Evolutionary conservation across 1,140 invertebrate species (phyloP).

Genomic region (Aethina tumida): DNA sequence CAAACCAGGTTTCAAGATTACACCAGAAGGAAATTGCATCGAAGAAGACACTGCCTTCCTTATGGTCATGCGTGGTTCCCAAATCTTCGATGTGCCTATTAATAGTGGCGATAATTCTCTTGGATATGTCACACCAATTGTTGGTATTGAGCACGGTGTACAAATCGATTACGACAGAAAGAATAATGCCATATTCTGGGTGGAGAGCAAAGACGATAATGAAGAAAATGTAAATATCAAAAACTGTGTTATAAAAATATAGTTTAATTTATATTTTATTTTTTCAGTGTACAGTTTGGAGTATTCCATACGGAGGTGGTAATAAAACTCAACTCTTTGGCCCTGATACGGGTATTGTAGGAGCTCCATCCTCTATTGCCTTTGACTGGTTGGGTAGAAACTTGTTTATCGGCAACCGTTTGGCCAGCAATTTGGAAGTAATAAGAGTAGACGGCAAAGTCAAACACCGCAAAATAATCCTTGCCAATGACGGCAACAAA

Average conservation of each 20-base stretch:
- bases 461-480: conserved; percentile 74
- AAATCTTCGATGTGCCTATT: conserved; percentile 75
- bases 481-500: conserved; percentile 83
- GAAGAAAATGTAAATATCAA: conserved; percentile 56
- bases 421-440: conserved; percentile 87
- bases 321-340: conserved; percentile 79
- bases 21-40: conserved; percentile 60
- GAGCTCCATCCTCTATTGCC: conserved; percentile 82
- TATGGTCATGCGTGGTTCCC: conserved; percentile 82
- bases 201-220: conserved; percentile 63
- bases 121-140: conserved; percentile 76
- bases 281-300: conserved; percentile 74
- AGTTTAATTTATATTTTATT: conserved; percentile 4
- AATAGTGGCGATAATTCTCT: conserved; percentile 63
- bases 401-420: conserved; percentile 85
- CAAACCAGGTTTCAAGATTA: conserved; percentile 71
- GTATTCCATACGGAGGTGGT: conserved; percentile 74
- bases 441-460: conserved; percentile 78
- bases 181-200: conserved; percentile 73
- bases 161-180: conserved; percentile 88
- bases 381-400: conserved; percentile 96
- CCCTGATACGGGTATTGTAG: conserved; percentile 72
- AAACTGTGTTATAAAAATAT: conserved; percentile 5
- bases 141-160: conserved; percentile 80
- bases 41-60: conserved; percentile 83